Evolutionary conservation across 2,888 invertebrate species (phyloP), one percentile per base, ranked within the genome.

Genomic region (Colostygia pectinataria): DNA sequence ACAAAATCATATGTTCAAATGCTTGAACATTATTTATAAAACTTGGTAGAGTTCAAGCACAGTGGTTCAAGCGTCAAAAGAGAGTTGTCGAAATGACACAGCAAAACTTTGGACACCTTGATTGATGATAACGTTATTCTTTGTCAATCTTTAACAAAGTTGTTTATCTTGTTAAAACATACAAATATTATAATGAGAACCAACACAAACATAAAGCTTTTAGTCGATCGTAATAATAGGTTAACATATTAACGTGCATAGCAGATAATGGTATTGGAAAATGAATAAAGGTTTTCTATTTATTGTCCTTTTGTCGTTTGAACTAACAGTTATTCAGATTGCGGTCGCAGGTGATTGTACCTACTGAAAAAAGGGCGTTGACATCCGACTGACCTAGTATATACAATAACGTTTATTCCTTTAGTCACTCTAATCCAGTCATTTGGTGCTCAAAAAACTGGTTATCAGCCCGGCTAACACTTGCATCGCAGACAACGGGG

Each of bases 101-200:
- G 33, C 38, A 24, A 25, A 47, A 54, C 50, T 59, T 48, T 31
- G 34, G 38, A 47, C 53, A 33, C 41, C 34, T 29, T 57, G 57
- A 57, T 59, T 39, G 57, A 59, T 59, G 55, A 51, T 34, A 55
- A 34, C 48, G 51, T 55, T 55, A 46, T 53, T 55, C 53, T 53
- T 51, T 53, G 53, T 59, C 59, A 51, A 57, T 57, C 53, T 46
- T 49, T 32, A 37, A 39, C 38, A 32, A 40, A 43, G 45, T 42
- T 47, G 52, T 47, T 57, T 43, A 43, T 54, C 25, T 40, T 40
- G 41, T 44, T 50, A 50, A 39, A 44, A 28, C 27, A 46, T 39
- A 20, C 10, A 20, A 33, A 46, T 27, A 36, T 24, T 42, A 29
- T 42, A 48, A 39, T 41, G 29, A 31, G 29, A 24, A 25, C n/a